Evolutionary conservation across 2,888 invertebrate genomes (phyloP).

Genomic region (Psococerastis gibbosa): DNA sequence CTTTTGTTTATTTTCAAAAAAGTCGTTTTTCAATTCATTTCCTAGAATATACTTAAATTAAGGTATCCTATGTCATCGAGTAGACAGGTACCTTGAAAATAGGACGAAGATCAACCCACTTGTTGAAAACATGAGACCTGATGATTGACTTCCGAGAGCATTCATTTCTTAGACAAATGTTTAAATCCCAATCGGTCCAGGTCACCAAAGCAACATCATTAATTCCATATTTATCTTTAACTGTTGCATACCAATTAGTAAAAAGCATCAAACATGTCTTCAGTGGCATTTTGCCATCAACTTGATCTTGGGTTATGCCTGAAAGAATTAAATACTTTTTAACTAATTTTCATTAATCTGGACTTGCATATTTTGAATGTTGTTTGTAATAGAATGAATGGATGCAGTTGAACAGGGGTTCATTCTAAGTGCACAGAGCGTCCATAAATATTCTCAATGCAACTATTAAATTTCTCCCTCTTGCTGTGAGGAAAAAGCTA

Average conservation of each 20-base stretch:
- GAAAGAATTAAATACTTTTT: slow-evolving; percentile 18
- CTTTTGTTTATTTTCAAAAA: no score
- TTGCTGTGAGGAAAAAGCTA: no score
- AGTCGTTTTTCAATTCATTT: no score
- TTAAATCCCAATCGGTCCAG: slow-evolving; percentile 45
- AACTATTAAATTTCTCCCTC: no score
- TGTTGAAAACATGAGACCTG: slow-evolving; percentile 31
- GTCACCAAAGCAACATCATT: slow-evolving; percentile 33
- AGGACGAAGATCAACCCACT: slow-evolving; percentile 38
- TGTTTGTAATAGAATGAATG: no score
- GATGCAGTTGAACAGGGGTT: no score
- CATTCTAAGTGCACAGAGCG: no score
- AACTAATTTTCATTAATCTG: no score
- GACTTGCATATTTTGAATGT: no score
- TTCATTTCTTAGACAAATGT: slow-evolving; percentile 36
- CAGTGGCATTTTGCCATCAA: slow-evolving; percentile 31
- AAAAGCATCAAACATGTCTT: slow-evolving; percentile 32
- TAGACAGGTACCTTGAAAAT: slow-evolving; percentile 26
- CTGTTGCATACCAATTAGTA: slow-evolving; percentile 32
- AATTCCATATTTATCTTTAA: slow-evolving; percentile 22
- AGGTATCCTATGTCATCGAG: no score
- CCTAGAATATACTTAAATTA: no score
- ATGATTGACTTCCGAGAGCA: slow-evolving; percentile 35
- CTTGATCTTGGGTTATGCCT: slow-evolving; percentile 36
- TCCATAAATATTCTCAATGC: no score